Evolutionary conservation across 2,113 vertebrate genomes (phyloP).

Genomic region (Recurvirostra avosetta): DNA sequence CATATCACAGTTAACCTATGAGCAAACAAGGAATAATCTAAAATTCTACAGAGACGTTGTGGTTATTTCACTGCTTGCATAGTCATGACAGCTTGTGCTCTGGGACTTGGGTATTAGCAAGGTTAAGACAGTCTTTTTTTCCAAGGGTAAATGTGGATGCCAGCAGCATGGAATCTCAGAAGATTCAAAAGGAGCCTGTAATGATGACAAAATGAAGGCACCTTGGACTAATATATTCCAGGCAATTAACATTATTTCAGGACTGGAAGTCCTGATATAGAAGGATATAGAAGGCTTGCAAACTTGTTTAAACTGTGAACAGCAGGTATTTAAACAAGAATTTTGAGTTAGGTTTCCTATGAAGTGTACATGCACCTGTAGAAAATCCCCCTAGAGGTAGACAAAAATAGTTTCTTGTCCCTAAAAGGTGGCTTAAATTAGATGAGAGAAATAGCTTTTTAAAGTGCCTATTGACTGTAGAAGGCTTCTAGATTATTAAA

Average conservation of each 20-base stretch:
- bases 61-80: conserved; percentile 52
- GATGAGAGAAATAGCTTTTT: neutral
- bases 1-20: conserved; percentile 45
- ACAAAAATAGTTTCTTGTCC: neutral
- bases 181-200: conserved; percentile 4
- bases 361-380: neutral
- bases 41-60: conserved; percentile 29
- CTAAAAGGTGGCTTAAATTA: neutral
- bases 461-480: neutral
- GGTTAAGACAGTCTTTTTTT: conserved; percentile 35
- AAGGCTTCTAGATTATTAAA: neutral
- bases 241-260: neutral
- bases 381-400: neutral
- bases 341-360: neutral
- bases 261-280: neutral
- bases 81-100: conserved; percentile 43
- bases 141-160: conserved; percentile 33
- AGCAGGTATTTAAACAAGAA: neutral
- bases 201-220: neutral
- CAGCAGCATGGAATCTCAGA: neutral
- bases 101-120: conserved; percentile 32
- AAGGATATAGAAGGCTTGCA: neutral
- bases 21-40: conserved; percentile 49
- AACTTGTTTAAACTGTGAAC: neutral
- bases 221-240: neutral